These are phyloP conservation scores for Ammospiza nelsoni DNA, from an alignment of 2,113 vertebrate genomes.

Conservation along the genomic window DNA sequence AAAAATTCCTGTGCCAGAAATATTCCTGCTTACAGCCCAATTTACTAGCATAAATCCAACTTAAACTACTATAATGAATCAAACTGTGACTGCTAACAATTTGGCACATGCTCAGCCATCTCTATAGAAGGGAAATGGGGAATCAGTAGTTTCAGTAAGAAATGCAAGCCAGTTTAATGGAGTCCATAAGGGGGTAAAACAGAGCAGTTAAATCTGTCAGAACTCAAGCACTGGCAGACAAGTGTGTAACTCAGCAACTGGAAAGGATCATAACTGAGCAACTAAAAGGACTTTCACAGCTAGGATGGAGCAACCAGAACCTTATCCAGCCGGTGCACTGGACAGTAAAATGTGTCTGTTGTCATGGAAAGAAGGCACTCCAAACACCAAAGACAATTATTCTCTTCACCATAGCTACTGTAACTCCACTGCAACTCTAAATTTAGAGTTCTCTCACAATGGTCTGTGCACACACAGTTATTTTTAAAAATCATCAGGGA, in stretches of 20 bases:
- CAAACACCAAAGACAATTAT: neutral
- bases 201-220: neutral
- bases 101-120: neutral
- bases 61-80: neutral
- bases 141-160: neutral
- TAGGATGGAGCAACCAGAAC: neutral
- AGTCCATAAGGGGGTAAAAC: neutral
- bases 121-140: neutral
- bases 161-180: neutral
- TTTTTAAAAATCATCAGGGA: neutral
- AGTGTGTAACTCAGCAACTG: neutral
- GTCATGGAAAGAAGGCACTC: neutral
- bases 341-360: neutral
- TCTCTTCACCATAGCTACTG: neutral
- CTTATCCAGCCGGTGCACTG: neutral
- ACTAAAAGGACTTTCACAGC: neutral
- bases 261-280: neutral
- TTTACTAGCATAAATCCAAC: neutral
- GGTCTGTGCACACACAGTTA: neutral
- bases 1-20: neutral
- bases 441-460: neutral
- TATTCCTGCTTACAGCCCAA: neutral
- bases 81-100: neutral
- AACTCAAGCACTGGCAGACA: neutral
- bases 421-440: neutral